Percentiles rank a stretch among this genome's conserved stretches.
These are phyloP conservation scores for Cremastinae sp. DNA, from an alignment of 2,888 invertebrate species.

Conservation along the genomic window DNA sequence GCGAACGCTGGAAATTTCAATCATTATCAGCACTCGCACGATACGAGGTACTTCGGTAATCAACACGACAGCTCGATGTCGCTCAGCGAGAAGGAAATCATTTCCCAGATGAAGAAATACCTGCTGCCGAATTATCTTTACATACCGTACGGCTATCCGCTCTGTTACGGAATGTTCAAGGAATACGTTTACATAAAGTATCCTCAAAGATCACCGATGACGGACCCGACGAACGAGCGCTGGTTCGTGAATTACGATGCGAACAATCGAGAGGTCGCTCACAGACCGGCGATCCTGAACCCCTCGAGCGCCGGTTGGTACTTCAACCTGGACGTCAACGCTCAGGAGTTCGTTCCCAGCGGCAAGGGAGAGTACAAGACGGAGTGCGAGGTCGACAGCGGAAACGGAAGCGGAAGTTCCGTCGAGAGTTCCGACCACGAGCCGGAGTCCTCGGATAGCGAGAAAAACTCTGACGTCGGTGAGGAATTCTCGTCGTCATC, in stretches of 20 bases:
- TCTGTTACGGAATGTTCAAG: slow-evolving; percentile 84
- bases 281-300: no score
- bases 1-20: no score
- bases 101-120: slow-evolving; percentile 83
- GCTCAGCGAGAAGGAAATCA: no score
- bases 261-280: no score
- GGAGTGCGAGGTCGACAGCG: slow-evolving; percentile 71
- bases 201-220: slow-evolving; percentile 44
- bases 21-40: no score
- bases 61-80: no score
- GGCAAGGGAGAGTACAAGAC: slow-evolving; percentile 60
- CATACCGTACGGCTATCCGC: slow-evolving; percentile 88
- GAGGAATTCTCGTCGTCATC: slow-evolving; percentile 62
- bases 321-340: slow-evolving; percentile 87
- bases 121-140: slow-evolving; percentile 82
- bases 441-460: slow-evolving; percentile 73
- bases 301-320: no score
- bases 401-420: slow-evolving; percentile 72
- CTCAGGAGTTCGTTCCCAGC: slow-evolving; percentile 85
- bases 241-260: no score
- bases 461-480: slow-evolving; percentile 69
- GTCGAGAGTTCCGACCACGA: slow-evolving; percentile 72
- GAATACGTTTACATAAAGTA: slow-evolving; percentile 84
- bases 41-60: no score
- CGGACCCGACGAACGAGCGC: slow-evolving; percentile 65